Evolutionary conservation across 2,797 vertebrate species (phyloP).

Genomic region (Ptychobarbus kaznakovi): DNA sequence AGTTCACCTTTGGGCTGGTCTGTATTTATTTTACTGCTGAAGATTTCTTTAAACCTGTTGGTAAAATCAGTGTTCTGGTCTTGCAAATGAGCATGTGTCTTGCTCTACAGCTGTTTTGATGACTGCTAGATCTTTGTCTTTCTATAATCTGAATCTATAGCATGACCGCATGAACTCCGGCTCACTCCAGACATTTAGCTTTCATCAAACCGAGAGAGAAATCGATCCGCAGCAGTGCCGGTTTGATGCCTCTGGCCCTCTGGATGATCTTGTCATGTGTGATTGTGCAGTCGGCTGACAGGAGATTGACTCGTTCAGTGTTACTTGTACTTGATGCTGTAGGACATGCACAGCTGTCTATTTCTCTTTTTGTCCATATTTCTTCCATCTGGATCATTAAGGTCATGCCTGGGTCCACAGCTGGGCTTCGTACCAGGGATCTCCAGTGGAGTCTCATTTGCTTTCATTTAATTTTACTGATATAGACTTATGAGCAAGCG

Average conservation of each 20-base stretch:
- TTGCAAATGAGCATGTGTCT: neutral
- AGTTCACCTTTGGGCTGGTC: neutral
- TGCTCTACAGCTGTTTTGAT: constrained; percentile 23
- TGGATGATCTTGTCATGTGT: constrained; percentile 44
- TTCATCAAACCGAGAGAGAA: constrained; percentile 37
- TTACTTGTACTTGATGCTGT: constrained; percentile 5
- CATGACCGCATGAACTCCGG: constrained; percentile 21
- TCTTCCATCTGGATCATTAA: constrained; percentile 36
- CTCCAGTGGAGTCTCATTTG: constrained; percentile 6
- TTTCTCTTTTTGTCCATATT: neutral
- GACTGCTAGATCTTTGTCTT: neutral
- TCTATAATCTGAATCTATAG: constrained; percentile 31
- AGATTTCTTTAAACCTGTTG: neutral
- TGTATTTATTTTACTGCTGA: too few relatives aligned
- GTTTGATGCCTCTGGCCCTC: constrained; percentile 28
- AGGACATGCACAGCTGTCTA: constrained; percentile 8
- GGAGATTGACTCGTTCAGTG: constrained; percentile 20
- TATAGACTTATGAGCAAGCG: neutral
- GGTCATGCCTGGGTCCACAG: constrained; percentile 5
- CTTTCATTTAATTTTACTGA: neutral
- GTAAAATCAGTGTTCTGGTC: neutral
- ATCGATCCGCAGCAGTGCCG: constrained; percentile 31
- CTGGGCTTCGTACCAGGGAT: neutral
- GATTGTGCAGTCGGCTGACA: constrained; percentile 42
- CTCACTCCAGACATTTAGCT: constrained; percentile 20